Evolutionary conservation across 30 jellyfish, hydroid and myxozoan species (phyloP), one percentile per base, ranked within the genome.

Genomic region (Hydractinia echinata): DNA sequence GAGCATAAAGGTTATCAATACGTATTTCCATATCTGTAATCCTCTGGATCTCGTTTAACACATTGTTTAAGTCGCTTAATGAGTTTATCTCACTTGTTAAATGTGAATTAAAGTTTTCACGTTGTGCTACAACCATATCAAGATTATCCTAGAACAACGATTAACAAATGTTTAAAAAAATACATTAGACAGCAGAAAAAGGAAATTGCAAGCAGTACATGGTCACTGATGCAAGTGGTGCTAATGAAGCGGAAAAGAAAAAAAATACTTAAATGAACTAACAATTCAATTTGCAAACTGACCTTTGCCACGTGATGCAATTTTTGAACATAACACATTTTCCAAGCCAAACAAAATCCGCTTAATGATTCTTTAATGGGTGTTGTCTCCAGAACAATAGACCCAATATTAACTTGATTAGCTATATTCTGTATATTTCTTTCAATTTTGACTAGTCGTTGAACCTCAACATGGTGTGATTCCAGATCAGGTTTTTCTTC

Each of bases 321-420:
- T 16, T 87, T 83, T 51, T 89, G 89, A 11, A 93, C 87, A 60
- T 85, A 89, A 81, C 97, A 89, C 55, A 85, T 81, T 61, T 84
- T 89, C 97, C 97, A 89, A 10, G 94, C 94, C 55, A 84, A 62
- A 1, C 89, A 89, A 60, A 89, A 81, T 53, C 97, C 97, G 19
- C 54, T 73, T 67, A 89, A 70, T 20, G 84, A 84, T 70, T 89
- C 92, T 76, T 84, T 89, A 54, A 89, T 73, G 30, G 97, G 89
- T 50, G 88, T 61, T 1, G 94, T 53, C 49, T 87, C 73, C 52
- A 89, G 76, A 4, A 73, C 76, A 61, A 89, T 53, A 11, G 93
- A 72, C 10, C 95, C 93, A n/a, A 78, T 51, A 21, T 61, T 68
- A 8, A 84, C 58, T 10, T 71, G 71, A 55, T 88, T 94, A 16